Conservation (phyloP, 2,888 invertebrate species). For the Malachius bipustulatus region DNA sequence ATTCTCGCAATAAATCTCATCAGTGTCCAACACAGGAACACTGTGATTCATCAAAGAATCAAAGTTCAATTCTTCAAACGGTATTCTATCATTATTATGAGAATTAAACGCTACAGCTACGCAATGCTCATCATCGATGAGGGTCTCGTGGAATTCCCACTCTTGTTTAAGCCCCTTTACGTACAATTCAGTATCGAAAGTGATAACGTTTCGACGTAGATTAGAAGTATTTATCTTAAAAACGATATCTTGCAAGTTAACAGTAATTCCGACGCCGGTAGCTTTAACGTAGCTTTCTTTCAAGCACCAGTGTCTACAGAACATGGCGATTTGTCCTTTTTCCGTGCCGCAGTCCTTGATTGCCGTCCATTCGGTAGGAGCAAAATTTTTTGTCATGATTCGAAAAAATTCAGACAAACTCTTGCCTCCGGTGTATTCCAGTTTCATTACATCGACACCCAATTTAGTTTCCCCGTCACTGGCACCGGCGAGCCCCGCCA, state of each 20-base stretch:
- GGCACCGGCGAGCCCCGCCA: conserved; percentile 57
- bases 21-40: conserved; percentile 39
- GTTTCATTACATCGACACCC: conserved; percentile 84
- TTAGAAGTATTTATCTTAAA: conserved; percentile 53
- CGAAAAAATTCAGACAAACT: conserved; percentile 70
- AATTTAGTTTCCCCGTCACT: conserved; percentile 37
- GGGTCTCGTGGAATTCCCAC: conserved; percentile 78
- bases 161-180: conserved; percentile 45
- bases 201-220: conserved; percentile 37
- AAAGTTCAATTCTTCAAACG: conserved; percentile 47
- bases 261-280: conserved; percentile 70
- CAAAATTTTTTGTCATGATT: conserved; percentile 78
- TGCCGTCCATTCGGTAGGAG: conserved; percentile 64
- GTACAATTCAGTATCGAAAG: conserved; percentile 54
- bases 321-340: conserved; percentile 58
- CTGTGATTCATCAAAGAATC: conserved; percentile 47
- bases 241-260: conserved; percentile 62
- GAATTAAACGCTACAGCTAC: conserved; percentile 58
- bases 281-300: conserved; percentile 95
- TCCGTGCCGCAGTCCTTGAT: conserved; percentile 50
- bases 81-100: conserved; percentile 15
- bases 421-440: conserved; percentile 62
- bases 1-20: conserved; percentile 42
- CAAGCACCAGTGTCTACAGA: conserved; percentile 84
- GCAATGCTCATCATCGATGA: conserved; percentile 63